Evolutionary conservation across 2,888 invertebrate species (phyloP).

Genomic region (Thereva nobilitata): DNA sequence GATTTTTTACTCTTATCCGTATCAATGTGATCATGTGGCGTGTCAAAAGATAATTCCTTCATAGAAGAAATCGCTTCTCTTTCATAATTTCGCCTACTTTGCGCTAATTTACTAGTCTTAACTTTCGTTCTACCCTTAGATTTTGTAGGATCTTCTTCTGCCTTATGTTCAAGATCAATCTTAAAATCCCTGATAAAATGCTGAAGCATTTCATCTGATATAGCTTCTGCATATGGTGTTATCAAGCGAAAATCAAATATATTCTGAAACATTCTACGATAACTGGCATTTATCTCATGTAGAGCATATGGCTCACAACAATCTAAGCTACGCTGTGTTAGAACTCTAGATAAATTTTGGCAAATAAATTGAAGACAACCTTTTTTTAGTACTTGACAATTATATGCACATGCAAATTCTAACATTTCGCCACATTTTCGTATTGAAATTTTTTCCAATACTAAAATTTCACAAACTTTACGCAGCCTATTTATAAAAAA

Average conservation of each 20-base stretch:
- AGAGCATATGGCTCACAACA: conserved; percentile 65
- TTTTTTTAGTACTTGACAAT: conserved; percentile 71
- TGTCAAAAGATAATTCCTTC: conserved; percentile 49
- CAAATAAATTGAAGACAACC: conserved; percentile 79
- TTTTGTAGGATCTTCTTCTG: conserved; percentile 48
- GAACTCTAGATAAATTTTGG: conserved; percentile 71
- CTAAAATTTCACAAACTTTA: conserved; percentile 71
- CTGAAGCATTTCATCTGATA: conserved; percentile 63
- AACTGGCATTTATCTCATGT: conserved; percentile 69
- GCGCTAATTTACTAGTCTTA: conserved; percentile 46
- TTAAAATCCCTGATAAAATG: conserved; percentile 58
- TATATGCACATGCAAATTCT: conserved; percentile 75
- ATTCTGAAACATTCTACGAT: conserved; percentile 64
- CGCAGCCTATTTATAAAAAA: conserved; percentile 72
- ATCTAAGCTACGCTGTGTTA: conserved; percentile 71
- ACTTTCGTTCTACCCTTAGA: conserved; percentile 36
- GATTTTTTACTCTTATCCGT: conserved; percentile 37
- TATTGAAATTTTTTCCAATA: conserved; percentile 69
- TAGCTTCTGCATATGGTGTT: conserved; percentile 70
- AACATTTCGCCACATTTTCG: conserved; percentile 78
- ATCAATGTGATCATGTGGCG: conserved; percentile 5
- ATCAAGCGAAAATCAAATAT: conserved; percentile 67
- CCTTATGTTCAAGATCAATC: conserved; percentile 61
- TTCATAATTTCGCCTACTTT: conserved; percentile 52
- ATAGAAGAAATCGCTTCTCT: conserved; percentile 54